A percentile compares a stretch with the other conserved stretches of the same genome.
phyloP scores from a whole-genome alignment of 2,888 invertebrate species.

The Operophtera brumata region DNA sequence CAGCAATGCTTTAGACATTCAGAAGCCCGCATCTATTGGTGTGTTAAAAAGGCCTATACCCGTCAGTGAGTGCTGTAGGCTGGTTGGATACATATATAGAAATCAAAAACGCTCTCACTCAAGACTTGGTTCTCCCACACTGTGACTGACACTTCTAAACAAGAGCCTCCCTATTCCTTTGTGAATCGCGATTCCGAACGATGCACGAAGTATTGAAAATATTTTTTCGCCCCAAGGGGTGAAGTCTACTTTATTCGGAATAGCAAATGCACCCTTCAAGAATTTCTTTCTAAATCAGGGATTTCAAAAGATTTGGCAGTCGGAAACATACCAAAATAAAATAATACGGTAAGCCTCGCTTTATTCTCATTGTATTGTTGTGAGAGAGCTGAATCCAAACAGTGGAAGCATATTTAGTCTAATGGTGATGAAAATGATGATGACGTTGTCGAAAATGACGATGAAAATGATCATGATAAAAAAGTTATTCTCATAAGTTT shows the following conservation, averaged over 20 bases:
- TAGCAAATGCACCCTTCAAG: constrained; percentile 31
- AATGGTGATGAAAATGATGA: background rate
- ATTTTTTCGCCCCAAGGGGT: constrained; percentile 41
- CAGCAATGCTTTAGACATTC: no score
- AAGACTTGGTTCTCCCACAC: constrained; percentile 19
- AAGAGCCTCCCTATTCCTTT: constrained; percentile 42
- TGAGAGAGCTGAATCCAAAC: background rate
- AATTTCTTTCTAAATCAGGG: constrained; percentile 23
- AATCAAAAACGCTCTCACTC: background rate
- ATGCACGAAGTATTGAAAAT: constrained; percentile 53
- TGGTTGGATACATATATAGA: no score
- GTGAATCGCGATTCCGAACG: constrained; percentile 53
- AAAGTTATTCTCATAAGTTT: no score
- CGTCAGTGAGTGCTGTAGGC: no score
- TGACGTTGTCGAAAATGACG: no score
- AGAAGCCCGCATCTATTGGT: no score
- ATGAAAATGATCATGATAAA: no score
- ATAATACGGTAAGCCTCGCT: constrained; percentile 5
- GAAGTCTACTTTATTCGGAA: constrained; percentile 26
- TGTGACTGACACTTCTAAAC: constrained; percentile 62
- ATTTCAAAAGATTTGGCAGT: constrained; percentile 18
- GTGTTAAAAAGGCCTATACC: no score
- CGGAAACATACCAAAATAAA: constrained; percentile 13
- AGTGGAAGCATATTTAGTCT: background rate
- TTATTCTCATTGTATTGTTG: background rate